Conservation (phyloP, 2,113 vertebrate genomes). For the Otocyon megalotis region DNA sequence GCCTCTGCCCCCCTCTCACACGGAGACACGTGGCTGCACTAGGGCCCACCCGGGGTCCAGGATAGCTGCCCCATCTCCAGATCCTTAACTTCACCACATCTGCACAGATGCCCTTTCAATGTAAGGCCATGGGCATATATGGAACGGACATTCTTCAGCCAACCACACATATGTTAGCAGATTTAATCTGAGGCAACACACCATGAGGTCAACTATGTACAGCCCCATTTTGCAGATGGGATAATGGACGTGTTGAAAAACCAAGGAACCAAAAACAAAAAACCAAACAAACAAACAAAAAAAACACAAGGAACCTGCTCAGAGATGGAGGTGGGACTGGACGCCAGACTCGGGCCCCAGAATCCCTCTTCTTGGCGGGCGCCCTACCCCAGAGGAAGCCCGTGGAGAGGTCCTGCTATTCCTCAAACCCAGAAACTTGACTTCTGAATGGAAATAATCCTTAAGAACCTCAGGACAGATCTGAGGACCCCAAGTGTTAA, state of each 20-base stretch:
- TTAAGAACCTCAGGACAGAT: not conserved
- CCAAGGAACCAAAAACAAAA: fast-evolving
- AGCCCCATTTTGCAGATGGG: not conserved
- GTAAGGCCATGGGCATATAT: not conserved
- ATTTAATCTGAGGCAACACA: not conserved
- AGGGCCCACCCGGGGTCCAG: not conserved
- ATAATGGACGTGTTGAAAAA: not conserved
- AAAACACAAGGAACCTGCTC: not conserved
- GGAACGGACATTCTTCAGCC: not conserved
- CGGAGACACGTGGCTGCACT: not conserved
- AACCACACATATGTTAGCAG: not conserved
- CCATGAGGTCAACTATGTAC: too few species aligned
- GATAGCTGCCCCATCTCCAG: not conserved
- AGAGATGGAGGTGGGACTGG: not conserved
- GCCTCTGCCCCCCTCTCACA: not conserved
- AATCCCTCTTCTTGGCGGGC: too few species aligned
- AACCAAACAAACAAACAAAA: too few species aligned
- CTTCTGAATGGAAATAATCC: not conserved
- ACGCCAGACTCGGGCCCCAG: not conserved
- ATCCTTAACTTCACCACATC: not conserved
- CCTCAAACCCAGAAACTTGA: not conserved
- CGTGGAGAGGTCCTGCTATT: not conserved
- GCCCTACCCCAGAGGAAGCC: too few species aligned
- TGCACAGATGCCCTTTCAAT: not conserved
- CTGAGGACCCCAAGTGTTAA: not conserved